These are phyloP conservation scores for Calidris pugnax DNA, from an alignment of 2,113 vertebrate genomes.

Conservation along the genomic window DNA sequence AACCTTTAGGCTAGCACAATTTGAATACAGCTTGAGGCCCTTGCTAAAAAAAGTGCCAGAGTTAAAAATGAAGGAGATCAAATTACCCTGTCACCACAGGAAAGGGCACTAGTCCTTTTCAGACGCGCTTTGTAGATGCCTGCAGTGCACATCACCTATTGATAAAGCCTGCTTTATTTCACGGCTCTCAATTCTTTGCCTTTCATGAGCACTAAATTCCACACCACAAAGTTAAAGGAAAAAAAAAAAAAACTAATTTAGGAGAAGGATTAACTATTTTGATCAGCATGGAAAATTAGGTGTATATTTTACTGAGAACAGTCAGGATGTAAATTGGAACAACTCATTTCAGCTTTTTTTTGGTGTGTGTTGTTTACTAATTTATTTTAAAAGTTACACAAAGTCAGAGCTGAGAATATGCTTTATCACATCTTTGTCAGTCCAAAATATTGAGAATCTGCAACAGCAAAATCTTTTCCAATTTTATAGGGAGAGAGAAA, in stretches of 20 bases:
- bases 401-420: not conserved
- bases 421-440: not conserved
- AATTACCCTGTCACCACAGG: constrained; percentile 79
- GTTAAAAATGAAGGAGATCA: constrained; percentile 75
- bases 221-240: constrained; percentile 80
- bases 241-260: constrained; percentile 73
- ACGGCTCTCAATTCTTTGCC: constrained; percentile 76
- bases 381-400: constrained; percentile 49
- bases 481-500: not conserved
- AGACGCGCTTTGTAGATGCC: constrained; percentile 73
- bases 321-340: constrained; percentile 47
- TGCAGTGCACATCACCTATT: constrained; percentile 78
- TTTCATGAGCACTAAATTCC: constrained; percentile 80
- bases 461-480: not conserved
- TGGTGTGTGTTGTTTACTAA: constrained; percentile 15
- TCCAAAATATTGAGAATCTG: not conserved
- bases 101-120: constrained; percentile 72
- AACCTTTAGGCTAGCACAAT: constrained; percentile 51
- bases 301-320: constrained; percentile 54
- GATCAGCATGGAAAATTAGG: constrained; percentile 78
- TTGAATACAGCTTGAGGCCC: constrained; percentile 73
- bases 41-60: constrained; percentile 64
- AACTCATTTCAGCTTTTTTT: constrained; percentile 35
- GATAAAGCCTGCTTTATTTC: constrained; percentile 83
- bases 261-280: constrained; percentile 80